Percentiles rank a stretch among this genome's conserved stretches.
phyloP scores from a whole-genome alignment of 1,140 invertebrate species.

The Brachystomella parvula region DNA sequence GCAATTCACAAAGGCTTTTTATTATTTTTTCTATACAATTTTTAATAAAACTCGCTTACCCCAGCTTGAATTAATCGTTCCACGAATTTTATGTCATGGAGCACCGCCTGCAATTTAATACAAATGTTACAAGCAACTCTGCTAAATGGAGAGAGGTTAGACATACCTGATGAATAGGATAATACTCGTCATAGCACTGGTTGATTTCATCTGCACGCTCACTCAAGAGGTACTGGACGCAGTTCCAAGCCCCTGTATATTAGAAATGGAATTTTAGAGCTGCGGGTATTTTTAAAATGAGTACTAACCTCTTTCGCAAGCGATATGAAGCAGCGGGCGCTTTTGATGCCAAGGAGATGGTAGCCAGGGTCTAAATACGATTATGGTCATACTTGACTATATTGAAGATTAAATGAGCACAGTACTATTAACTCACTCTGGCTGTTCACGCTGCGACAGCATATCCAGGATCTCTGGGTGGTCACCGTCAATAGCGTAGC shows the following conservation, averaged over 20 bases:
- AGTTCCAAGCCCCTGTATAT: slow-evolving; percentile 56
- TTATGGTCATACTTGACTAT: too few relatives aligned
- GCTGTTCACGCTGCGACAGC: slow-evolving; percentile 58
- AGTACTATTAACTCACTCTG: neutral
- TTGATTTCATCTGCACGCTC: slow-evolving; percentile 63
- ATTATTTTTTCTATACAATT: neutral
- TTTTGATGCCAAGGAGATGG: slow-evolving; percentile 47
- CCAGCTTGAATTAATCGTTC: slow-evolving; percentile 28
- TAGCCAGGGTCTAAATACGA: slow-evolving; percentile 61
- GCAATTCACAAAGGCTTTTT: neutral
- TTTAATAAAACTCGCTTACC: neutral
- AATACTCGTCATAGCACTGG: slow-evolving; percentile 65
- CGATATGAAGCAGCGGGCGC: slow-evolving; percentile 46
- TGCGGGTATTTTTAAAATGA: slow-evolving; percentile 47
- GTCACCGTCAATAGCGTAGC: slow-evolving; percentile 53
- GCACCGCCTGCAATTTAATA: slow-evolving; percentile 37
- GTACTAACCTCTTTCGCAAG: slow-evolving; percentile 21
- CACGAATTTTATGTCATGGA: slow-evolving; percentile 36
- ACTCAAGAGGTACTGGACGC: slow-evolving; percentile 56
- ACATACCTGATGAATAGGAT: slow-evolving; percentile 59
- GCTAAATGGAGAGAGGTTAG: neutral
- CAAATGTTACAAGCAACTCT: slow-evolving; percentile 10
- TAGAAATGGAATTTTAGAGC: slow-evolving; percentile 53
- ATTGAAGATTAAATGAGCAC: neutral
- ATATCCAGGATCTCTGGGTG: slow-evolving; percentile 51